phyloP scores from a whole-genome alignment of 2,888 invertebrate species.

The Tortricodes alternella region DNA sequence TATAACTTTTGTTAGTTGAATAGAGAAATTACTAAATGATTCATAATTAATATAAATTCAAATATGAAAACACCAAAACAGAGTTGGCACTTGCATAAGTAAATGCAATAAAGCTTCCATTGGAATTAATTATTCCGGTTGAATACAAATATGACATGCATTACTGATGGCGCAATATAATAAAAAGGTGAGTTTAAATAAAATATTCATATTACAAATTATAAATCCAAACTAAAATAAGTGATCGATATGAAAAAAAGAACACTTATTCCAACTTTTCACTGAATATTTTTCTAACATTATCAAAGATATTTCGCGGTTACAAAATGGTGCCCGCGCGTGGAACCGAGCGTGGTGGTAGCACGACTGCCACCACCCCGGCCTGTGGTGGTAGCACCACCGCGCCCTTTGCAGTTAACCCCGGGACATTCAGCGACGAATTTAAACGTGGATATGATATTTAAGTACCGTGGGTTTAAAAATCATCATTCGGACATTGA shows the following conservation, averaged over 20 bases:
- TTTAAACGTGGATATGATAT: constrained; percentile 1
- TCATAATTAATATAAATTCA: background rate
- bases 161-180: too few relatives aligned
- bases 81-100: constrained; percentile 8
- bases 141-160: constrained; percentile 4
- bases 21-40: too few relatives aligned
- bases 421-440: constrained; percentile 4
- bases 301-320: constrained; percentile 32
- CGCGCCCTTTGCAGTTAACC: constrained; percentile 38
- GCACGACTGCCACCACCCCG: constrained; percentile 66
- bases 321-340: constrained; percentile 49
- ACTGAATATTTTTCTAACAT: background rate
- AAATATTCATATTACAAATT: background rate
- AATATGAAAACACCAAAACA: background rate
- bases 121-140: constrained; percentile 7
- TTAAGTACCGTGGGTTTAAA: background rate
- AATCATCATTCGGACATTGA: too few relatives aligned
- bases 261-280: background rate
- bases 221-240: too few relatives aligned
- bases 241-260: background rate
- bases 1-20: too few relatives aligned
- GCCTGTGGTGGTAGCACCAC: constrained; percentile 37
- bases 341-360: constrained; percentile 64
- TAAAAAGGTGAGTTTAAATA: too few relatives aligned
- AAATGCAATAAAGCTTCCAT: constrained; percentile 2